Evolutionary conservation across 2,888 invertebrate genomes (phyloP).

Genomic region (Mesorhabditis spiculigera): DNA sequence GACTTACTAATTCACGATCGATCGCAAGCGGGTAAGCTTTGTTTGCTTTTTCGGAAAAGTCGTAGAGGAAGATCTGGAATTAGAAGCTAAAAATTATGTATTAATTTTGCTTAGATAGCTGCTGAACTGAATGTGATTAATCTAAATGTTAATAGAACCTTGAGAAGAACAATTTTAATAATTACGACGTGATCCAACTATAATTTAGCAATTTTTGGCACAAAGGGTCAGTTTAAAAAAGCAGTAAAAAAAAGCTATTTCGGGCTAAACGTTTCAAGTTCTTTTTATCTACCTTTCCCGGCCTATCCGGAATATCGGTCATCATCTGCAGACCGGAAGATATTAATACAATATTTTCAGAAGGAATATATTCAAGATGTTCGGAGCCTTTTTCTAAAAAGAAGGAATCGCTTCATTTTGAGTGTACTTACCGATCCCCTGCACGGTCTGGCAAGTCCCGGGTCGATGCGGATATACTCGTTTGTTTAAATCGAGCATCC

Average conservation of each 20-base stretch:
- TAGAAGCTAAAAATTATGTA: background rate
- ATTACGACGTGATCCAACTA: too few species aligned
- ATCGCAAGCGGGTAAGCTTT: background rate
- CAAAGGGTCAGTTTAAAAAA: too few species aligned
- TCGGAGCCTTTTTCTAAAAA: background rate
- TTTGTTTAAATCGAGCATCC: conserved; percentile 3
- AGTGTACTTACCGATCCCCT: background rate
- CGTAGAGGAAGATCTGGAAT: background rate
- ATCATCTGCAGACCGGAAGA: background rate
- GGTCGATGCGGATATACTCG: background rate
- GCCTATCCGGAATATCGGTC: background rate
- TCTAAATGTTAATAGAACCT: too few species aligned
- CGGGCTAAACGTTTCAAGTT: too few species aligned
- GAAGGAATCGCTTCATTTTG: background rate
- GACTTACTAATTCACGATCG: background rate
- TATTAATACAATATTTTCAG: background rate
- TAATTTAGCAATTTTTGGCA: too few species aligned
- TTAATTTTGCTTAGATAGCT: too few species aligned
- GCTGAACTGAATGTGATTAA: too few species aligned
- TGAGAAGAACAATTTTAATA: too few species aligned
- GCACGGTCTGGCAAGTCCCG: background rate
- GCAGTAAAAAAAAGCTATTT: too few species aligned
- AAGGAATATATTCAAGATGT: background rate
- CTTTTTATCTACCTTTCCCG: background rate
- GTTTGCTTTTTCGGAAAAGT: background rate